Base-by-base conservation (phyloP, 1,140 invertebrate species). In the Drosophila funebris region DNA sequence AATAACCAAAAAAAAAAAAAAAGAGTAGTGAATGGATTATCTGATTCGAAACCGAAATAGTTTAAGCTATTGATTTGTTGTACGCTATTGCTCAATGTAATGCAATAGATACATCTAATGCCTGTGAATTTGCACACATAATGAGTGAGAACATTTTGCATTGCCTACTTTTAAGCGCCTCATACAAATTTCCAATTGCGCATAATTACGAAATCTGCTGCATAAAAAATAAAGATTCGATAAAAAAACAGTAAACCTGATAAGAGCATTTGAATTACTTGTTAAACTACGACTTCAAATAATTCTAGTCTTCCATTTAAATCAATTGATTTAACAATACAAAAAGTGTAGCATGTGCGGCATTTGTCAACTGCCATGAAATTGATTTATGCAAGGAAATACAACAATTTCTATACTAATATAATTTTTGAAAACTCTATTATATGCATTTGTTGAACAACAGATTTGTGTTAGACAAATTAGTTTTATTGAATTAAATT, bases 41-140 rank as follows among this genome's bases (percentile, higher is more conserved):
- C 6, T 57, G 46, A 13, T 46, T 46, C 22, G 14, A 36, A 64
- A 13, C 50, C 37, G 24, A 54, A 64, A 63, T 14, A 50, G 60
- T 14, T 39, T n/a, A 14, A 24, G 31, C 11, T 39, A 62, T 50
- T 50, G 44, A 48, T 61, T 61, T 48, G 58, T 62, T 60, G 22
- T 24, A 11, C 7, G 2, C 13, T 39, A 39, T 39, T 16, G 41
- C 8, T 43, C 14, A n/a, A 62, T 36, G 7, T 27, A 56, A 39
- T 39, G 22, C 53, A 24, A 56, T 39, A 24, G 20, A 24, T 56
- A 24, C 13, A 18, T 14, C 20, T 13, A 56, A 24, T 22, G 7
- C 20, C 36, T 8, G 36, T 39, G 36, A 37, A 56, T 56, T 56
- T 39, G n/a, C 4, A 56, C n/a, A 1, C 11, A 31, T 18, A n/a